These are phyloP conservation scores for Plutella xylostella DNA, from an alignment of 2,888 invertebrate species.

Conservation along the genomic window DNA sequence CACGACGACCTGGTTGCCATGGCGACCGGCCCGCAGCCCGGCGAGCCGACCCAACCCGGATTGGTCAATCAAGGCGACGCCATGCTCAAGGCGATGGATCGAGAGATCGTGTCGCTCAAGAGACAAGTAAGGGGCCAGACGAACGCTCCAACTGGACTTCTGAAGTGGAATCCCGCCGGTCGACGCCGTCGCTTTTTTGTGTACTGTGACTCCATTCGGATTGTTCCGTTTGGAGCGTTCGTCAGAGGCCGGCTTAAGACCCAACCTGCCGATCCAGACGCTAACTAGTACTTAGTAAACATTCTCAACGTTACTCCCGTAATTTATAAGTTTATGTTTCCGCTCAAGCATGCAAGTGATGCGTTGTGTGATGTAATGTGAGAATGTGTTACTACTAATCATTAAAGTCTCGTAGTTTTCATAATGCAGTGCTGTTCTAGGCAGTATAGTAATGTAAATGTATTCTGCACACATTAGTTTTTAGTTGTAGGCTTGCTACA, in stretches of 20 bases:
- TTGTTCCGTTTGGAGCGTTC: too few relatives aligned
- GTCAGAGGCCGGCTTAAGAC: constrained; percentile 26
- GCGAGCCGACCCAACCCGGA: constrained; percentile 62
- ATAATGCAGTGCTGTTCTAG: constrained; percentile 28
- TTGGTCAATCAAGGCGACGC: constrained; percentile 78
- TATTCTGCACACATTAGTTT: constrained; percentile 59
- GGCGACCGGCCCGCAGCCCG: constrained; percentile 80
- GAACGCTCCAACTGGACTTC: too few relatives aligned
- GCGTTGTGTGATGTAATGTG: constrained; percentile 42
- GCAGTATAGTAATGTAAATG: constrained; percentile 12
- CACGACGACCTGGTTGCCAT: constrained; percentile 95
- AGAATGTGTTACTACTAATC: constrained; percentile 41
- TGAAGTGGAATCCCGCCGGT: too few relatives aligned
- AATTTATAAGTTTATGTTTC: too few relatives aligned
- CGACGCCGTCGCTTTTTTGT: too few relatives aligned
- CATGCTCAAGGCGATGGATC: constrained; percentile 91
- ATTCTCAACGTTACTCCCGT: constrained; percentile 39
- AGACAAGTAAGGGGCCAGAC: constrained; percentile 98
- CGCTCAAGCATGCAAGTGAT: too few relatives aligned
- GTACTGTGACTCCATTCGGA: too few relatives aligned
- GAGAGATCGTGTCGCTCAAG: constrained; percentile 93
- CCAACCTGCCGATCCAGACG: constrained; percentile 27
- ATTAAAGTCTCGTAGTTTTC: constrained; percentile 32
- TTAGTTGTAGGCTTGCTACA: constrained; percentile 3
- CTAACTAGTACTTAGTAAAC: constrained; percentile 40